phyloP scores from a whole-genome alignment of 2,888 invertebrate genomes.

The Drosophila niveifrons region DNA sequence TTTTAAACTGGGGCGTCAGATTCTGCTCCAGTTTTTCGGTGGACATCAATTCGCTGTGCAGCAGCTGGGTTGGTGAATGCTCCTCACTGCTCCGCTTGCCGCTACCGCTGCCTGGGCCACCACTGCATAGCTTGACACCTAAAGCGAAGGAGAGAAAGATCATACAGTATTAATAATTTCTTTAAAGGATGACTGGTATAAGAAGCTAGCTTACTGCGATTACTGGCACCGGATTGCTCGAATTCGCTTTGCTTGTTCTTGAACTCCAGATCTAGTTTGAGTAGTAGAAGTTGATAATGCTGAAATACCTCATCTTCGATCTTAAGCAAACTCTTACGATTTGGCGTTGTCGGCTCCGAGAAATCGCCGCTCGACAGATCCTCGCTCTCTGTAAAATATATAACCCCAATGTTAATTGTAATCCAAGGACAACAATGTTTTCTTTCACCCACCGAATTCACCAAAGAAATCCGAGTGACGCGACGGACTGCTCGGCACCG shows the following conservation, averaged over 20 bases:
- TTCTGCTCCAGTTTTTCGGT: conserved; percentile 87
- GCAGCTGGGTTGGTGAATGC: conserved; percentile 76
- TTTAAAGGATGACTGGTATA: conserved; percentile 17
- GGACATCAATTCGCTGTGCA: conserved; percentile 77
- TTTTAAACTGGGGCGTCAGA: conserved; percentile 92
- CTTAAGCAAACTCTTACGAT: conserved; percentile 79
- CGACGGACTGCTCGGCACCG: conserved; percentile 90
- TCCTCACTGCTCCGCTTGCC: conserved; percentile 78
- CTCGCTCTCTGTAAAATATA: conserved; percentile 83
- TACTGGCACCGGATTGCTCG: conserved; percentile 61
- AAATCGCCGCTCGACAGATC: conserved; percentile 86
- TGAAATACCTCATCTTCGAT: conserved; percentile 89
- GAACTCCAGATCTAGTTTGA: conserved; percentile 91
- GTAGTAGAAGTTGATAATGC: conserved; percentile 90
- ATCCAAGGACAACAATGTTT: not conserved
- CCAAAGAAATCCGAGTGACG: conserved; percentile 89
- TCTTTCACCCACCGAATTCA: conserved; percentile 87
- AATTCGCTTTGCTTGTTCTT: conserved; percentile 89
- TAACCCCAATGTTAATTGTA: not conserved
- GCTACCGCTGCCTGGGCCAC: conserved; percentile 53
- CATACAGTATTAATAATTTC: not conserved
- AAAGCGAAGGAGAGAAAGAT: not conserved
- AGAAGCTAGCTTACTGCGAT: conserved; percentile 67
- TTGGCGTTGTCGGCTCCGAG: conserved; percentile 86
- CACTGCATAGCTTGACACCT: conserved; percentile 57